phyloP scores from a whole-genome alignment of 1,140 invertebrate genomes.

The Apis florea region DNA sequence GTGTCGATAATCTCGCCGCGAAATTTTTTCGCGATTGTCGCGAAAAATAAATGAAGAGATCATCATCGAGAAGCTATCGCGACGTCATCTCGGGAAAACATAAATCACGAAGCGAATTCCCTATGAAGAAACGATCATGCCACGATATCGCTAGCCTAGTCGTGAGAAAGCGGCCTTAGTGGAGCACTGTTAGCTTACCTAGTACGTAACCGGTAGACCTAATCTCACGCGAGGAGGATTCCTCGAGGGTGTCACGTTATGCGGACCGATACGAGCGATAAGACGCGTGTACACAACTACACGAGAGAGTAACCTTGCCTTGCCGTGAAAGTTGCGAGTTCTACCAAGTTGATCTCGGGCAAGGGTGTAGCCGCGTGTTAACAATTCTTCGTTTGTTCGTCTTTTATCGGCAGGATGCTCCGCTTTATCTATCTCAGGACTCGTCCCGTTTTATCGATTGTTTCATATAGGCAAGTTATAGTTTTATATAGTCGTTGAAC shows the following conservation, averaged over 20 bases:
- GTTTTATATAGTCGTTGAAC: no score
- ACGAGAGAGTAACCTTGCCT: background rate
- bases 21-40: background rate
- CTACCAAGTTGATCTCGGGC: background rate
- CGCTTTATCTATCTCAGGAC: conserved; percentile 20
- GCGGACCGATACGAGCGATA: conserved; percentile 42
- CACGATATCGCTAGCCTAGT: background rate
- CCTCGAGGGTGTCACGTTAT: conserved; percentile 43
- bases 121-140: background rate
- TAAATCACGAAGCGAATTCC: background rate
- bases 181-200: background rate
- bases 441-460: conserved; percentile 23
- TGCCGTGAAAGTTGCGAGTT: conserved; percentile 14
- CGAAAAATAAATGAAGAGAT: background rate
- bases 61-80: background rate
- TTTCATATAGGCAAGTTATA: background rate
- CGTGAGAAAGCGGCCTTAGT: conserved; percentile 37
- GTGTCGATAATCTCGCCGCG: no score
- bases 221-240: conserved; percentile 43
- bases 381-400: background rate
- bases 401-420: conserved; percentile 22
- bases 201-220: conserved; percentile 27
- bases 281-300: conserved; percentile 39
- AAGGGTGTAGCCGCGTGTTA: background rate
- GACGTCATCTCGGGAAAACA: background rate